A percentile compares a stretch with the other conserved stretches of the same genome.
Evolutionary conservation across 2,888 invertebrate genomes (phyloP).

Genomic region (Orthosia cruda): DNA sequence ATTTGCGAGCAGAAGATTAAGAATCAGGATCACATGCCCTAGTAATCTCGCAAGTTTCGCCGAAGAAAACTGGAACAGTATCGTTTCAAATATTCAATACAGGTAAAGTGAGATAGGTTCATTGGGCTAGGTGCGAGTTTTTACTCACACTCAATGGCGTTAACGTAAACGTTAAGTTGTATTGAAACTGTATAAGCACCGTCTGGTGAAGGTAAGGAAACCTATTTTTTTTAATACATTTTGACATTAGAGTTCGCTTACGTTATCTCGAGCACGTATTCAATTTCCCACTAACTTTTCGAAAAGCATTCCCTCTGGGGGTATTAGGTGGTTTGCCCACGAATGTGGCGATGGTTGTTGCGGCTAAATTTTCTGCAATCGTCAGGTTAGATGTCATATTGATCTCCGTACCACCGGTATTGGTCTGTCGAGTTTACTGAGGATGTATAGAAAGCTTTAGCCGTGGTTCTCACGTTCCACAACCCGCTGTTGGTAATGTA

Average conservation of each 20-base stretch:
- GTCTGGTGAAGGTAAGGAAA: too few species aligned
- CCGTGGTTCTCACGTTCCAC: too few species aligned
- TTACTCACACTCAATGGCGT: too few species aligned
- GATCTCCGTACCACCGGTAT: not conserved
- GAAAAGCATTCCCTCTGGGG: conserved; percentile 22
- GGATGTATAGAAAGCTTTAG: conserved; percentile 10
- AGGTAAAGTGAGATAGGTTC: conserved; percentile 56
- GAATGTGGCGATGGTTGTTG: not conserved
- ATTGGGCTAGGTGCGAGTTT: too few species aligned
- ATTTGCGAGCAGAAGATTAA: conserved; percentile 51
- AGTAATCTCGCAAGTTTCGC: conserved; percentile 50
- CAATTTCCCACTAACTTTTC: conserved; percentile 61
- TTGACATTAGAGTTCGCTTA: too few species aligned
- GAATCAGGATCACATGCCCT: conserved; percentile 39
- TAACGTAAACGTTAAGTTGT: too few species aligned
- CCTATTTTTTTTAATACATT: too few species aligned
- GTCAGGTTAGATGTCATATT: not conserved
- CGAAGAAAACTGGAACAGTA: conserved; percentile 10
- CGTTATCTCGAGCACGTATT: conserved; percentile 51
- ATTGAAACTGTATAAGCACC: too few species aligned
- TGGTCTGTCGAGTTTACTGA: conserved; percentile 11
- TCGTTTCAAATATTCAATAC: conserved; percentile 67
- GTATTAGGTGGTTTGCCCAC: not conserved
- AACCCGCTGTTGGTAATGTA: too few species aligned
- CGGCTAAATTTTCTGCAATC: conserved; percentile 13